Base-by-base conservation (phyloP, 1,140 invertebrate genomes). In the Wiebesia pumilae region DNA sequence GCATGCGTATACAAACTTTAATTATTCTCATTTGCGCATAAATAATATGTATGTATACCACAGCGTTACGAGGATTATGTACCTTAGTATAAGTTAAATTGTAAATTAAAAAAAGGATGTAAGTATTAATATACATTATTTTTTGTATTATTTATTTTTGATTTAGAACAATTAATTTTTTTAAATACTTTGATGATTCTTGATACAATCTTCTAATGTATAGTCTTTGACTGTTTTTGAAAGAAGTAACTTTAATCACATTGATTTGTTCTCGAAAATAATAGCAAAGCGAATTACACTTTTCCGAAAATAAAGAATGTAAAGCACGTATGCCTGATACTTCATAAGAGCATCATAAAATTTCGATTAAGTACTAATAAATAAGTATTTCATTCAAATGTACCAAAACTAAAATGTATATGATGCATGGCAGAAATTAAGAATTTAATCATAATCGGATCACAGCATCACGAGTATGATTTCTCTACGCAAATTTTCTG, bases 31-130 rank as follows among this genome's bases (percentile, higher is more conserved):
- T 1, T n/a, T 24, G 51, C n/a, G 51, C 43, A n/a, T n/a, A 38
- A 43, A 1, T 27, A 10, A 27, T 81, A n/a, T 67, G 27, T 43
- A 21, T n/a, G 12, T 40, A 27, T n/a, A 65, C n/a, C 16, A 14
- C 35, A 38, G 35, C 6, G 54, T 77, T 30, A 54, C 30, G n/a
- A 84, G 38, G 47, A 16, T 77, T 47, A 38, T 65, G 30, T 51
- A 62, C 33, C 71, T 83, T n/a, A 54, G 40, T 51, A 4, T 62
- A 12, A 77, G 1, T 84, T 33, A 30, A 65, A n/a, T n/a, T n/a
- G n/a, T n/a, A n/a, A 19, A 65, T 84, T 77, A 65, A 30, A 43
- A 65, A 40, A 27, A 84, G 77, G 27, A 84, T n/a, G 47, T 10
- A 67, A 77, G 77, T 58, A 19, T 38, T 54, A 38, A 47, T 38